Evolutionary conservation across 2,113 vertebrate species (phyloP).

Genomic region (Noctilio leporinus): DNA sequence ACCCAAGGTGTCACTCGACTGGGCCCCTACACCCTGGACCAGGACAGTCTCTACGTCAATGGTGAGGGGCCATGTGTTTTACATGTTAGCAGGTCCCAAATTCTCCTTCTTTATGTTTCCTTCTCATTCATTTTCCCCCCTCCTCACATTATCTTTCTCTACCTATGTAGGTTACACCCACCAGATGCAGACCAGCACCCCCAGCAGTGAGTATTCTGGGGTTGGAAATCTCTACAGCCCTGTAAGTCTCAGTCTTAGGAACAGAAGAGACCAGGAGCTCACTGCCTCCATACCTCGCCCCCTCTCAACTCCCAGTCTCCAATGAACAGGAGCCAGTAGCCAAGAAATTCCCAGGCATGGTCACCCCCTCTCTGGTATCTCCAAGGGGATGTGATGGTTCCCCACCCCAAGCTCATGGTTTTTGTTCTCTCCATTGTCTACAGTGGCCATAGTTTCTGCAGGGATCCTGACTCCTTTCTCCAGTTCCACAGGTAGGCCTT

Average conservation of each 20-base stretch:
- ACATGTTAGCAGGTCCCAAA: neutral
- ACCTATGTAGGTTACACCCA: neutral
- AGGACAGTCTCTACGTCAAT: slow-evolving; percentile 22
- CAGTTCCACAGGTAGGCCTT: neutral
- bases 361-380: neutral
- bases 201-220: slow-evolving; percentile 25
- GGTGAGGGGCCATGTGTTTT: neutral
- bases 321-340: neutral
- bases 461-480: neutral
- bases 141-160: neutral
- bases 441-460: slow-evolving; percentile 41
- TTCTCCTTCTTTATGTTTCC: neutral
- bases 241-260: neutral
- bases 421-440: slow-evolving; percentile 40
- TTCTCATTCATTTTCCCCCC: accelerated
- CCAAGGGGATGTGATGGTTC: slow-evolving; percentile 46
- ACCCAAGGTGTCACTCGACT: neutral
- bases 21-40: slow-evolving; percentile 19
- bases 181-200: neutral
- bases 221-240: neutral
- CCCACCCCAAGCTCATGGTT: slow-evolving; percentile 1
- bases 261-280: neutral
- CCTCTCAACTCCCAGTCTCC: neutral
- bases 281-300: neutral
- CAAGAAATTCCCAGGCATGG: neutral